Conservation (phyloP, 2,797 vertebrate species). For the Hemibagrus guttatus region DNA sequence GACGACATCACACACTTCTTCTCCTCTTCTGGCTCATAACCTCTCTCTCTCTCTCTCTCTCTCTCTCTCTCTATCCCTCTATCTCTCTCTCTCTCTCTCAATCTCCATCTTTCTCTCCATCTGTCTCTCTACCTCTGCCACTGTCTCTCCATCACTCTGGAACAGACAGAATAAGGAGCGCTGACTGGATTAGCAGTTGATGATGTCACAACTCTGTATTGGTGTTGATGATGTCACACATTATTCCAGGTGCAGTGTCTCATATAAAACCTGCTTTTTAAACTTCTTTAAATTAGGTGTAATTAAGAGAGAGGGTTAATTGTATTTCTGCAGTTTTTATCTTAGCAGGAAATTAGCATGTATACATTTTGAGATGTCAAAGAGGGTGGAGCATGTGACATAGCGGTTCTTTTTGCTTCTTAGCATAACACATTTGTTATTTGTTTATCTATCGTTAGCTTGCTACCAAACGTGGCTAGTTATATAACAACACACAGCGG, state of each 20-base stretch:
- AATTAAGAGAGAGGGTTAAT: background rate
- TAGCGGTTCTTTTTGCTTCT: background rate
- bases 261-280: background rate
- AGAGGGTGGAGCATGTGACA: background rate
- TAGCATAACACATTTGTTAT: background rate
- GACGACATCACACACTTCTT: slow-evolving; percentile 88
- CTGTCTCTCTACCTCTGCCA: slow-evolving; percentile 17
- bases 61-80: too few relatives aligned
- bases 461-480: slow-evolving; percentile 4
- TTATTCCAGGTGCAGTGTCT: background rate
- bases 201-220: background rate
- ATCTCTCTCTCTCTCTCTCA: background rate
- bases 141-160: background rate
- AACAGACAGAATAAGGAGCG: background rate
- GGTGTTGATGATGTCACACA: background rate
- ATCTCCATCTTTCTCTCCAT: background rate
- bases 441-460: background rate
- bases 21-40: slow-evolving; percentile 70
- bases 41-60: background rate
- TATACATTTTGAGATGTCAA: background rate
- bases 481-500: too few relatives aligned
- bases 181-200: background rate
- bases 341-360: slow-evolving; percentile 8
- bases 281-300: background rate
- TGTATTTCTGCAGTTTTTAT: slow-evolving; percentile 3